These are phyloP conservation scores for Homarus gammarus DNA, from an alignment of 2,888 invertebrate genomes.

Conservation along the genomic window DNA sequence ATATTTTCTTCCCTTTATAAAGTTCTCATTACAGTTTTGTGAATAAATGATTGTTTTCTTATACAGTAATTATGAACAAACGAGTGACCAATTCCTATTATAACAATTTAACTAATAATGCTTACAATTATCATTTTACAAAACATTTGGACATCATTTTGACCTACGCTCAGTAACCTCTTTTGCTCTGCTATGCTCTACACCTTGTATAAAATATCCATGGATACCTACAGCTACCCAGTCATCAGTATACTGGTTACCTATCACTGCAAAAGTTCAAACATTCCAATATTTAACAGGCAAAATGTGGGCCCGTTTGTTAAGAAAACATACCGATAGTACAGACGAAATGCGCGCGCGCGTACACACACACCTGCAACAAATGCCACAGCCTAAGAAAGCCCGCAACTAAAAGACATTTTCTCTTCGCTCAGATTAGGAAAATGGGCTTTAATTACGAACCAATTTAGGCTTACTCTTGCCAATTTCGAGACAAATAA, in stretches of 20 bases:
- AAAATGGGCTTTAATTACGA: background rate
- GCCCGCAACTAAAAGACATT: background rate
- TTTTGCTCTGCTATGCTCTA: background rate
- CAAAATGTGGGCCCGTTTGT: slow-evolving; percentile 69
- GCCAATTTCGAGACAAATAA: slow-evolving; percentile 36
- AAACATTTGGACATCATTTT: background rate
- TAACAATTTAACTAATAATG: too few relatives aligned
- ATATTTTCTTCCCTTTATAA: background rate
- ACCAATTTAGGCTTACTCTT: slow-evolving; percentile 19
- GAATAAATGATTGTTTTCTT: background rate
- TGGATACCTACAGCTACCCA: slow-evolving; percentile 33
- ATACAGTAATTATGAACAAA: background rate
- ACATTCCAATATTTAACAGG: slow-evolving; percentile 59
- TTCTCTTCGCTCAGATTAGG: slow-evolving; percentile 19
- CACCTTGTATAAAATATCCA: slow-evolving; percentile 42
- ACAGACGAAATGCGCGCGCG: slow-evolving; percentile 37
- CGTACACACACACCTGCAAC: slow-evolving; percentile 60
- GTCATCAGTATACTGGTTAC: slow-evolving; percentile 21
- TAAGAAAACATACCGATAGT: slow-evolving; percentile 63
- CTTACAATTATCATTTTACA: too few relatives aligned
- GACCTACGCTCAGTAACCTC: slow-evolving; percentile 14
- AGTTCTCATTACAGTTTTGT: background rate
- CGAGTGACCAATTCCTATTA: background rate
- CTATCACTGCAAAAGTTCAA: slow-evolving; percentile 30
- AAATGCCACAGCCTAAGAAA: slow-evolving; percentile 28